These are phyloP conservation scores for Gymnosoma rotundatum DNA, from an alignment of 2,888 invertebrate genomes.

Conservation along the genomic window DNA sequence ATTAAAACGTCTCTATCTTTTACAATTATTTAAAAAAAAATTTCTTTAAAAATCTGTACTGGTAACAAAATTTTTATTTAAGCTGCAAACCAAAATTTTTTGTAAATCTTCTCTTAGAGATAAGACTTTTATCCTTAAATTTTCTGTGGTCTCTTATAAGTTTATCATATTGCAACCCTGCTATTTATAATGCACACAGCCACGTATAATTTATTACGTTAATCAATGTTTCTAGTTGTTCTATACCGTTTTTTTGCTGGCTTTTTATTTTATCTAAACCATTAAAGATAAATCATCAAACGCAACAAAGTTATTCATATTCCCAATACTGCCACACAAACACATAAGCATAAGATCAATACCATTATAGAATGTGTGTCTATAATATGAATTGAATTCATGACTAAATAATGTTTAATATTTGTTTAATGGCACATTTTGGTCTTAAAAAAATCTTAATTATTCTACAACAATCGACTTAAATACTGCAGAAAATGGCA, in stretches of 20 bases:
- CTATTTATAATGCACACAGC: slow-evolving; percentile 25
- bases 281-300: slow-evolving; percentile 54
- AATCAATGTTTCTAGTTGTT: slow-evolving; percentile 20
- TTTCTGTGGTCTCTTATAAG: too few relatives aligned
- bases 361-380: slow-evolving; percentile 1
- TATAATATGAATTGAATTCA: slow-evolving; percentile 23
- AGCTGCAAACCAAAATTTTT: too few relatives aligned
- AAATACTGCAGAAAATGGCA: slow-evolving; percentile 1
- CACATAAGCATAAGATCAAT: background rate
- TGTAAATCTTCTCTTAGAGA: too few relatives aligned
- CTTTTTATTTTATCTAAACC: slow-evolving; percentile 39
- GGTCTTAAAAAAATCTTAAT: too few relatives aligned
- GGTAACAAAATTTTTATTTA: too few relatives aligned
- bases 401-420: too few relatives aligned
- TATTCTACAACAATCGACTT: slow-evolving; percentile 16
- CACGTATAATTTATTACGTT: slow-evolving; percentile 50
- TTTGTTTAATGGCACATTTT: too few relatives aligned
- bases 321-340: background rate
- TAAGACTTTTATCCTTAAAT: too few relatives aligned
- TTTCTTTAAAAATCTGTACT: too few relatives aligned
- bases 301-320: slow-evolving; percentile 24
- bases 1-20: too few relatives aligned
- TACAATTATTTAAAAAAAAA: too few relatives aligned
- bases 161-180: slow-evolving; percentile 23
- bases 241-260: background rate